Conservation (phyloP, 2,113 vertebrate species). For the Mastomys coucha region DNA sequence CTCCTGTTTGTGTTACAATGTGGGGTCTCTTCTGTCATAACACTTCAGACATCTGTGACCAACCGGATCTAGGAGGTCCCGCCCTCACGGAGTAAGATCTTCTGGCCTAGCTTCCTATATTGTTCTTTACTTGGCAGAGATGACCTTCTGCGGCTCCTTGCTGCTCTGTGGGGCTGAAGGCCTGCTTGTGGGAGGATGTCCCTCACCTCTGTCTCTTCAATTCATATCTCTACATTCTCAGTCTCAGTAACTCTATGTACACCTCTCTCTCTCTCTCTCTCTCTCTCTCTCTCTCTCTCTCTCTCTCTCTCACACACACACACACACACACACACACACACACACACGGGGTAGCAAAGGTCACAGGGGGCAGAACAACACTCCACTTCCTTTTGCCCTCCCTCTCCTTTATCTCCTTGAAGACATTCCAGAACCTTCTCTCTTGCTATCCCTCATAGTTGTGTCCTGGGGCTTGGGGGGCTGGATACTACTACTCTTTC, state of each 20-base stretch:
- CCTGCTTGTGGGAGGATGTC: no score
- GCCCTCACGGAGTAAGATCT: neutral
- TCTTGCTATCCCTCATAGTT: rapidly evolving
- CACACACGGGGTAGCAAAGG: neutral
- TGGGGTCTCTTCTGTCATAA: neutral
- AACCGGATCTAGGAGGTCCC: neutral
- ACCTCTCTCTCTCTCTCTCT: no score
- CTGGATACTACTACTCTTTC: neutral
- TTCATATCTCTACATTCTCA: neutral
- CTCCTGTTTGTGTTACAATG: neutral
- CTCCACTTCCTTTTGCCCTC: neutral
- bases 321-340: no score
- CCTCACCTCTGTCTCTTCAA: neutral
- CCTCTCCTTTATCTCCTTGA: neutral
- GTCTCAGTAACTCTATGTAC: no score
- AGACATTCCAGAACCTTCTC: neutral
- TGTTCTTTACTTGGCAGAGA: neutral
- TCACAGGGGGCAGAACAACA: rapidly evolving
- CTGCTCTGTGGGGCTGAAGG: no score
- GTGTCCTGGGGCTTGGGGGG: neutral
- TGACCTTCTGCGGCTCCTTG: neutral
- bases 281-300: no score
- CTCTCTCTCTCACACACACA: neutral
- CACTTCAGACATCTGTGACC: neutral
- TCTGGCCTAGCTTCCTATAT: neutral